Percentiles rank a stretch among this genome's conserved stretches.
Conservation (phyloP, 2,797 vertebrate species). For the Loris lydekkerianus region DNA sequence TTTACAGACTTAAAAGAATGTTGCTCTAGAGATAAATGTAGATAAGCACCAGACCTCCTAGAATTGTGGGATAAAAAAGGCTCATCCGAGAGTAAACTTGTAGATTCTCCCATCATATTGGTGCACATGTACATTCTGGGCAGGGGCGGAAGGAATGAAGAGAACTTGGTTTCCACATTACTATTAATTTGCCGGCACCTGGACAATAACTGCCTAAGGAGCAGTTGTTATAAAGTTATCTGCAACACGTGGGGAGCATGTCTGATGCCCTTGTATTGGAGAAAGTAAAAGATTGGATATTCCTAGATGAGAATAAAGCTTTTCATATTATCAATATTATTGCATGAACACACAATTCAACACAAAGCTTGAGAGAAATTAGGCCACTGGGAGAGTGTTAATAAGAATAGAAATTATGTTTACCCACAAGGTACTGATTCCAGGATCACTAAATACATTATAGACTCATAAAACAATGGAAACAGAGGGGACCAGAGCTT, state of each 20-base stretch:
- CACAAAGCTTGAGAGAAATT: constrained; percentile 44
- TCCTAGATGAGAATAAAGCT: neutral
- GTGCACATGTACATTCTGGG: neutral
- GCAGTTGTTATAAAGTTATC: neutral
- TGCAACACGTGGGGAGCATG: neutral
- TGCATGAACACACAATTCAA: neutral
- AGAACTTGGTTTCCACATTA: neutral
- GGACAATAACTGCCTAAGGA: neutral
- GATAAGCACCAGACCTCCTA: neutral
- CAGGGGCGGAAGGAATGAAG: accelerated
- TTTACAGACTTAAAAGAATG: constrained; percentile 40
- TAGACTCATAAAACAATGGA: neutral
- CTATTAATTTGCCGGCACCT: constrained; percentile 40
- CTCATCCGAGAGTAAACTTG: neutral
- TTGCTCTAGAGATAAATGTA: neutral
- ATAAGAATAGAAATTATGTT: constrained; percentile 33
- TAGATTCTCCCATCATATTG: neutral
- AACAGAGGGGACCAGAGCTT: neutral
- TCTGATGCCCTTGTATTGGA: neutral
- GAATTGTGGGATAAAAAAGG: neutral
- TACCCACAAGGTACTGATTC: constrained; percentile 2
- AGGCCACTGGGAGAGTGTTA: constrained; percentile 24
- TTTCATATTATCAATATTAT: neutral
- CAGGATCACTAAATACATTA: constrained; percentile 20
- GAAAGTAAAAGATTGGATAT: neutral